These are phyloP conservation scores for Abrostola triplasia DNA, from an alignment of 2,888 invertebrate genomes.

Conservation along the genomic window DNA sequence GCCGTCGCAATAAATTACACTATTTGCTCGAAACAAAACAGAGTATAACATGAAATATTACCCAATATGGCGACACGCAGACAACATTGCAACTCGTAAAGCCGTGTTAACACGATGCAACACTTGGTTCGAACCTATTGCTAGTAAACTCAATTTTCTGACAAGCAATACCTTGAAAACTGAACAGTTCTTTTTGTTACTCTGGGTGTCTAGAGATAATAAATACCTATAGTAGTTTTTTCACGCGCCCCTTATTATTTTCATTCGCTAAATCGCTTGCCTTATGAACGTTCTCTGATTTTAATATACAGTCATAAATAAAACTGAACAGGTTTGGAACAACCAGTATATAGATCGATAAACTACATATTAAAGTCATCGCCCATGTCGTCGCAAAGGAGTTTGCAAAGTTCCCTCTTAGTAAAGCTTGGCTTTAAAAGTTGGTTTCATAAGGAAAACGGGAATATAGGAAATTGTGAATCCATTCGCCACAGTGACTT, in stretches of 20 bases:
- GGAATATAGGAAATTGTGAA: constrained; percentile 19
- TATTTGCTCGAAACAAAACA: constrained; percentile 62
- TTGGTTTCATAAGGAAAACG: constrained; percentile 12
- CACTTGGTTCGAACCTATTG: constrained; percentile 7
- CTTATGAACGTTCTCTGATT: too few relatives aligned
- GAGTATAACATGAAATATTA: constrained; percentile 61
- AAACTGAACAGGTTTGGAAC: too few relatives aligned
- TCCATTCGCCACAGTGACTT: constrained; percentile 24
- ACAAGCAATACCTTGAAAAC: neutral
- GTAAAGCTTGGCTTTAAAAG: constrained; percentile 20
- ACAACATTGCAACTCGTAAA: constrained; percentile 45
- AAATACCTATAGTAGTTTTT: too few relatives aligned
- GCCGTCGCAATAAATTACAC: constrained; percentile 59
- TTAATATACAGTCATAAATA: too few relatives aligned
- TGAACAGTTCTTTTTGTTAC: neutral
- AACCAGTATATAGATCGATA: neutral
- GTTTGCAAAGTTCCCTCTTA: constrained; percentile 6
- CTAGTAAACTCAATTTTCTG: constrained; percentile 10
- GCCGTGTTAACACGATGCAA: constrained; percentile 20
- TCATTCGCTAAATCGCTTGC: too few relatives aligned
- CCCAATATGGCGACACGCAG: constrained; percentile 56
- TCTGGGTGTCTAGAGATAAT: too few relatives aligned
- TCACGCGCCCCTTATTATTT: too few relatives aligned
- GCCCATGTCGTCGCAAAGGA: neutral
- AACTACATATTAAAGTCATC: neutral